These are phyloP conservation scores for Drosophila lacertosa DNA, from an alignment of 1,140 invertebrate genomes.

Conservation along the genomic window DNA sequence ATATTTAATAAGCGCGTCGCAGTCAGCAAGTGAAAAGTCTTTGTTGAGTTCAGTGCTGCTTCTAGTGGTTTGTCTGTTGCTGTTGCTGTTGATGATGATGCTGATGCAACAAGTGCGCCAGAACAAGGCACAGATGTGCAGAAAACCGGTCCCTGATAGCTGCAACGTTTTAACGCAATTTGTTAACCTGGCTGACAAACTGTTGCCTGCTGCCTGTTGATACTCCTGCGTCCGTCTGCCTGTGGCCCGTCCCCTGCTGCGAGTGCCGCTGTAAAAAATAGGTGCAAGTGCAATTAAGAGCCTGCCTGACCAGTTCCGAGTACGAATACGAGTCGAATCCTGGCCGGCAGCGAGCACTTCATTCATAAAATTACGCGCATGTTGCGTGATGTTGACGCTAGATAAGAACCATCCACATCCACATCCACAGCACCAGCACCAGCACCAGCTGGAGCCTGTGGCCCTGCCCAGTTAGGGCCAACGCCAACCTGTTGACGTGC, in stretches of 20 bases:
- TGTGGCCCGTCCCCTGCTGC: slow-evolving; percentile 2
- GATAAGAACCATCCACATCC: slow-evolving; percentile 56
- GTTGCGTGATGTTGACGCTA: slow-evolving; percentile 76
- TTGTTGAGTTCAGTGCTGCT: slow-evolving; percentile 17
- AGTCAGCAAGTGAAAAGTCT: slow-evolving; percentile 47
- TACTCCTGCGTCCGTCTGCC: slow-evolving; percentile 11
- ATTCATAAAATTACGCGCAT: slow-evolving; percentile 82
- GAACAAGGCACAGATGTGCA: slow-evolving; percentile 73
- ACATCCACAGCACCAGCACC: neutral
- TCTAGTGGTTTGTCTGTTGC: slow-evolving; percentile 9
- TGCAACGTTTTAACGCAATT: slow-evolving; percentile 72
- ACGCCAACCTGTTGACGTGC: slow-evolving; percentile 67
- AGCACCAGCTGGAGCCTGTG: slow-evolving; percentile 8
- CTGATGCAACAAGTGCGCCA: slow-evolving; percentile 77
- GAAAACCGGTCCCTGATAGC: slow-evolving; percentile 60
- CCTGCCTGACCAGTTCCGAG: slow-evolving; percentile 54
- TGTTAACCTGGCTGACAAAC: slow-evolving; percentile 81
- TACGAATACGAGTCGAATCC: slow-evolving; percentile 51
- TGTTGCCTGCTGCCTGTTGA: slow-evolving; percentile 64
- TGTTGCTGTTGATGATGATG: slow-evolving; percentile 23
- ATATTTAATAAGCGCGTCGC: slow-evolving; percentile 79
- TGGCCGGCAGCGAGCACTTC: slow-evolving; percentile 77
- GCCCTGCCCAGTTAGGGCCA: slow-evolving; percentile 66
- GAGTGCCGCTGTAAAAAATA: slow-evolving; percentile 42
- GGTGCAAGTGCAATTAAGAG: slow-evolving; percentile 78